These are phyloP conservation scores for Anniella stebbinsi DNA, from an alignment of 2,797 vertebrate genomes.

Conservation along the genomic window DNA sequence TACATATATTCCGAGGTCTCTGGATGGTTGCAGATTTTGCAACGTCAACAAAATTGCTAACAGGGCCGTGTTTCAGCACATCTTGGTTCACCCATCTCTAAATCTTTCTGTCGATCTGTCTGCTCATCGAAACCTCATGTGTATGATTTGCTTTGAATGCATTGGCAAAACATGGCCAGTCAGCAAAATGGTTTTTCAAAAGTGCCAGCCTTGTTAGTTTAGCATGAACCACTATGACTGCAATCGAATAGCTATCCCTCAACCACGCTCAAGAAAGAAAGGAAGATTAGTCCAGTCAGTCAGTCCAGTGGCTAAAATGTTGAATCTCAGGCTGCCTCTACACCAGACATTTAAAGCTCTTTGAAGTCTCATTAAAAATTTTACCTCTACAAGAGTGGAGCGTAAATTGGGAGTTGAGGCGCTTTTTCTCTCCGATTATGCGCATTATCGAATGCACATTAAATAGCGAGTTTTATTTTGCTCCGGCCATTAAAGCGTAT, in stretches of 20 bases:
- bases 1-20: background rate
- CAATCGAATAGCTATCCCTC: background rate
- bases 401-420: too few relatives aligned
- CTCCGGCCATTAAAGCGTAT: too few relatives aligned
- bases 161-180: background rate
- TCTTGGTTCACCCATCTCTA: constrained; percentile 20
- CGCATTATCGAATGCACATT: too few relatives aligned
- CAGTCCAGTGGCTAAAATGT: background rate
- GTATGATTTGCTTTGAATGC: constrained; percentile 51
- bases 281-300: background rate
- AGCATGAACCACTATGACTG: background rate
- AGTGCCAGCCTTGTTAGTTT: constrained; percentile 11
- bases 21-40: background rate
- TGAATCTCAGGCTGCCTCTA: too few relatives aligned
- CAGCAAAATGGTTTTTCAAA: constrained; percentile 26
- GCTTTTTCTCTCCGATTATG: too few relatives aligned
- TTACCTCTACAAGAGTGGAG: too few relatives aligned
- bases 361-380: too few relatives aligned
- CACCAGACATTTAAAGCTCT: too few relatives aligned
- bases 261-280: background rate
- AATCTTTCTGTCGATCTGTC: constrained; percentile 20
- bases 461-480: too few relatives aligned
- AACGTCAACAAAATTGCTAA: background rate
- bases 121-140: constrained; percentile 33
- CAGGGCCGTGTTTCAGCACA: background rate